Evolutionary conservation across 2,888 invertebrate genomes (phyloP), one percentile per base, ranked within the genome.

Genomic region (Pachydiplax longipennis): DNA sequence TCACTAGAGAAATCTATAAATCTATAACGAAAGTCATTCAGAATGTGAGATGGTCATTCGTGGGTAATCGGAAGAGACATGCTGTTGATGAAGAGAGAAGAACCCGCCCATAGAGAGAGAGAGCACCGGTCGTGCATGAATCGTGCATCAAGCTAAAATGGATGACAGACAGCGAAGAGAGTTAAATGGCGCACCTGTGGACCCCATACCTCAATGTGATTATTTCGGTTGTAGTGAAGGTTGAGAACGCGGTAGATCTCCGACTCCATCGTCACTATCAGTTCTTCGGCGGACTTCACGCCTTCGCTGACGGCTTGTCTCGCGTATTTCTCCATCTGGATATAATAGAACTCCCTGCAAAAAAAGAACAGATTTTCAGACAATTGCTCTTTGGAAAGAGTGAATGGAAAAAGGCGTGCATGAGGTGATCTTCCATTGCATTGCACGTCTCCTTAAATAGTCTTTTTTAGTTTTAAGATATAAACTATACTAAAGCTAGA

Each of bases 281-380:
- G 95, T 93, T 99, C 99, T 92, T 99, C 99, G 35, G 97, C 96
- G 93, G 96, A 96, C 94, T 98, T 98, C 93, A 98, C 96, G 92
- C 99, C 99, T 95, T 99, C 99, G 93, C 98, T 98, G 93, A 99
- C 97, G 90, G 99, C 98, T 95, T 99, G 99, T 93, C 99, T 96
- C 92, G 99, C 99, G 95, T 99, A 99, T 95, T 99, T 99, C 95
- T 99, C 99, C 99, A 99, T 99, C 95, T 99, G 99, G 94, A 99
- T 99, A 95, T 99, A 99, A 96, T 99, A 99, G 96, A 99, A 99
- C 95, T 99, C 99, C 95, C 99, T 99, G 96, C 90, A 95, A 95
- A 92, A 12, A 40, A 25, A 44, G 35, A 35, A 40, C 81, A 53
- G 31, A 53, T 25, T 25, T 37, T 15, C 37, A 90, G 44, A 80